These are phyloP conservation scores for Andricus quercusramuli DNA, from an alignment of 2,888 invertebrate genomes.

Conservation along the genomic window DNA sequence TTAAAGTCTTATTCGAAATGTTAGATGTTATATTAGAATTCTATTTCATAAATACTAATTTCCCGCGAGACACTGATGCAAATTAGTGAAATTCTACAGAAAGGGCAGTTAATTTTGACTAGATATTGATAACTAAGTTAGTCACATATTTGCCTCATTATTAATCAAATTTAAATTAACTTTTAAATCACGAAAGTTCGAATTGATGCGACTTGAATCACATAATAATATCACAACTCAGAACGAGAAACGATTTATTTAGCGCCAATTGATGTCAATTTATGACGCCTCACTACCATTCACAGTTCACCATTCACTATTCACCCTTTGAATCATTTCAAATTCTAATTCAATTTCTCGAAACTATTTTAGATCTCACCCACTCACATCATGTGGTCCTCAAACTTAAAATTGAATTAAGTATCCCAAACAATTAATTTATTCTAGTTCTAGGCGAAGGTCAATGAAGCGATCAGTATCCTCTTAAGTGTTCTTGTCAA, in stretches of 20 bases:
- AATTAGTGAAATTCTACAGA: too few species aligned
- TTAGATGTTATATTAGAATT: too few species aligned
- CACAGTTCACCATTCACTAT: not conserved
- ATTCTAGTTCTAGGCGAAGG: slow-evolving; percentile 18
- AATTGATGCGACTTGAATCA: not conserved
- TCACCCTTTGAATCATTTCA: slow-evolving; percentile 28
- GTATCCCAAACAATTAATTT: slow-evolving; percentile 1
- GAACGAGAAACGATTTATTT: slow-evolving; percentile 4
- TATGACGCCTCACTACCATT: slow-evolving; percentile 7
- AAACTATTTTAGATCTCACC: not conserved
- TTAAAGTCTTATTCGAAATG: too few species aligned
- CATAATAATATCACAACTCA: slow-evolving; percentile 21
- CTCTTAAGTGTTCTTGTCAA: not conserved
- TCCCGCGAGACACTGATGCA: too few species aligned
- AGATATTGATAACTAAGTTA: too few species aligned
- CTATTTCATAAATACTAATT: too few species aligned
- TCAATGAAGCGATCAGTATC: not conserved
- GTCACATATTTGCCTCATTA: too few species aligned
- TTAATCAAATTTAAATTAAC: too few species aligned
- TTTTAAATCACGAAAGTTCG: not conserved
- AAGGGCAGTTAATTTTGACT: too few species aligned
- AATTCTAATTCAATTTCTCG: slow-evolving; percentile 2
- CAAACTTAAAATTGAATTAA: not conserved
- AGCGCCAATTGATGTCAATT: slow-evolving; percentile 21
- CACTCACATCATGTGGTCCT: not conserved